Conservation (phyloP, 1,140 invertebrate species). For the Oedothorax gibbosus region DNA sequence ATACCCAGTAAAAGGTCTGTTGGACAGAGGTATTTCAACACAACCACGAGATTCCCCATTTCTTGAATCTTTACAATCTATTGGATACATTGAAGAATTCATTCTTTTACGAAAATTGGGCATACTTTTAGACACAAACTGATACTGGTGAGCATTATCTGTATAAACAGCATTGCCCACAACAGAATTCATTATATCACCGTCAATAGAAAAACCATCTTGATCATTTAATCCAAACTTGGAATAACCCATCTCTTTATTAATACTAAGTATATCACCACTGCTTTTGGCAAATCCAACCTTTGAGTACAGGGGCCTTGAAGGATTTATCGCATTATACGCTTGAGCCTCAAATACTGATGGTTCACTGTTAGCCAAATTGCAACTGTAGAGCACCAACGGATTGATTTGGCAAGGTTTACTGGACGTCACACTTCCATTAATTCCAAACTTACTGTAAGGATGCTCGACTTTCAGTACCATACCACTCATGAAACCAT, state of each 20-base stretch:
- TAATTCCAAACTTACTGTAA: constrained; percentile 57
- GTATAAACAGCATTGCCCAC: neutral
- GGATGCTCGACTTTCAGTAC: constrained; percentile 37
- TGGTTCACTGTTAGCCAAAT: constrained; percentile 51
- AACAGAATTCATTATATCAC: neutral
- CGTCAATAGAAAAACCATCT: constrained; percentile 1
- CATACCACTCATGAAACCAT: constrained; percentile 1
- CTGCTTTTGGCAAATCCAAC: constrained; percentile 50
- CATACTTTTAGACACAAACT: too few species aligned
- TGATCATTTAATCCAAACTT: constrained; percentile 37
- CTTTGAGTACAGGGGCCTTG: constrained; percentile 40
- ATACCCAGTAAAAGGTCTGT: constrained; percentile 32
- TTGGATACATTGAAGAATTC: too few species aligned
- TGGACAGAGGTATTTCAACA: neutral
- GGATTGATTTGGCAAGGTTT: constrained; percentile 27
- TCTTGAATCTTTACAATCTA: too few species aligned
- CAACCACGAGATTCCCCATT: too few species aligned
- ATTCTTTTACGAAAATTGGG: too few species aligned
- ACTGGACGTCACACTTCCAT: neutral
- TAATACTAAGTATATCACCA: constrained; percentile 47
- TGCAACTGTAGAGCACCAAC: constrained; percentile 48
- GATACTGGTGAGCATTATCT: too few species aligned
- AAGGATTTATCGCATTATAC: neutral
- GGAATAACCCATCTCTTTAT: constrained; percentile 37
- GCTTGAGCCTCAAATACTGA: constrained; percentile 34